These are phyloP conservation scores for Liopterus haemorrhoidalis DNA, from an alignment of 2,888 invertebrate genomes.

Conservation along the genomic window DNA sequence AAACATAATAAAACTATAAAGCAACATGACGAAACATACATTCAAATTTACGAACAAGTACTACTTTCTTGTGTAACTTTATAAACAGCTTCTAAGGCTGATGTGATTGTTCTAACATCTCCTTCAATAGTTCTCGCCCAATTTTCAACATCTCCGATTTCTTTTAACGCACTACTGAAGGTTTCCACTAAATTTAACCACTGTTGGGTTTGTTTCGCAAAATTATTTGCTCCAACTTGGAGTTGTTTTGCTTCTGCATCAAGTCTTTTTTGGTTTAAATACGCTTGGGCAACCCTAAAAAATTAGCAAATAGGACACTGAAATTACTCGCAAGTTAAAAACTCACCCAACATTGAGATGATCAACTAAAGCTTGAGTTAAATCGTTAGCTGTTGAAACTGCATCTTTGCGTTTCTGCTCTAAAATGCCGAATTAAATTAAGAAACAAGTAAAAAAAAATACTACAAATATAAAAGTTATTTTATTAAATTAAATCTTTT, in stretches of 20 bases:
- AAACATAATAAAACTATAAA: no score
- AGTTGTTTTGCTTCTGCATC: slow-evolving; percentile 96
- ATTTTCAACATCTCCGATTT: slow-evolving; percentile 97
- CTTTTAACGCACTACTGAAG: slow-evolving; percentile 83
- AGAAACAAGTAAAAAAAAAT: slow-evolving; percentile 26
- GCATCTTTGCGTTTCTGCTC: slow-evolving; percentile 93
- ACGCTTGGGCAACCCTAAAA: slow-evolving; percentile 92
- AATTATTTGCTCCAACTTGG: slow-evolving; percentile 88
- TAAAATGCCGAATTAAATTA: no score
- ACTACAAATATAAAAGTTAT: slow-evolving; percentile 15
- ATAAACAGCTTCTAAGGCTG: slow-evolving; percentile 89
- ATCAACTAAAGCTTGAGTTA: slow-evolving; percentile 91
- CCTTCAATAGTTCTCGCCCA: slow-evolving; percentile 96
- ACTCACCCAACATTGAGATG: slow-evolving; percentile 94
- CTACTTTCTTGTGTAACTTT: slow-evolving; percentile 57
- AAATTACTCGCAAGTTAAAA: slow-evolving; percentile 14
- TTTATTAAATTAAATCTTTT: slow-evolving; percentile 16
- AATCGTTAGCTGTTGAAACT: slow-evolving; percentile 81
- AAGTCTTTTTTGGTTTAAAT: slow-evolving; percentile 93
- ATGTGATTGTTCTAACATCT: slow-evolving; percentile 88
- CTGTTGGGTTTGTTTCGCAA: slow-evolving; percentile 93
- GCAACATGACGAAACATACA: no score
- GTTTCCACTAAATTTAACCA: slow-evolving; percentile 91
- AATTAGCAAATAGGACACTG: neutral
- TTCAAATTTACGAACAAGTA: neutral